Evolutionary conservation across 2,113 vertebrate genomes (phyloP).

Genomic region (Vicugna pacos): DNA sequence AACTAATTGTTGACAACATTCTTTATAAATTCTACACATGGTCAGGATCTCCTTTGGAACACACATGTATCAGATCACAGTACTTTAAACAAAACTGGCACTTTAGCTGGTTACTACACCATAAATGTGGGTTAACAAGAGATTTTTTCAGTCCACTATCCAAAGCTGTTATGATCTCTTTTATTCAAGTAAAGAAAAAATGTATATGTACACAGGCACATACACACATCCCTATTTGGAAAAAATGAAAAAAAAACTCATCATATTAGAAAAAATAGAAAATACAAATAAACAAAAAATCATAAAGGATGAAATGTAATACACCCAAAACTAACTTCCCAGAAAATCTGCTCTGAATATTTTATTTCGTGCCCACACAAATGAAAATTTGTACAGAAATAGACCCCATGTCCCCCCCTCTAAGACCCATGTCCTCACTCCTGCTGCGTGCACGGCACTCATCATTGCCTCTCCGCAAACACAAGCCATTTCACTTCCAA

Average conservation of each 20-base stretch:
- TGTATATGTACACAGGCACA: background rate
- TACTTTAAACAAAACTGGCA: background rate
- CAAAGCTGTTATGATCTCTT: background rate
- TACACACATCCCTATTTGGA: background rate
- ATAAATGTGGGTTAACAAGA: background rate
- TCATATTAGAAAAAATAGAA: conserved; percentile 21
- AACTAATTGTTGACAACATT: background rate
- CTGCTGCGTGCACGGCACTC: background rate
- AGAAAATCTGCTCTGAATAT: conserved; percentile 22
- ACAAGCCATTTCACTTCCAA: conserved; percentile 4
- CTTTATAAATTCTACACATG: background rate
- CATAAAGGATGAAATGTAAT: conserved; percentile 9
- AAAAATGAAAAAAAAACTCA: background rate
- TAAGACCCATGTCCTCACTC: background rate
- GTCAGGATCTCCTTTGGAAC: background rate
- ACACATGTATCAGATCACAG: background rate
- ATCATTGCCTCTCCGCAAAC: background rate
- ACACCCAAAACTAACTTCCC: background rate
- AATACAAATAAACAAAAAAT: background rate
- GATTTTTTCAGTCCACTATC: background rate
- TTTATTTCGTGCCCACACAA: background rate
- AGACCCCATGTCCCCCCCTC: background rate
- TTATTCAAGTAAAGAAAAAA: background rate
- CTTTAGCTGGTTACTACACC: background rate
- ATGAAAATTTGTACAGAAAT: background rate